Conservation (phyloP, 2,113 vertebrate genomes). For the Oxygymnocypris stewartii region DNA sequence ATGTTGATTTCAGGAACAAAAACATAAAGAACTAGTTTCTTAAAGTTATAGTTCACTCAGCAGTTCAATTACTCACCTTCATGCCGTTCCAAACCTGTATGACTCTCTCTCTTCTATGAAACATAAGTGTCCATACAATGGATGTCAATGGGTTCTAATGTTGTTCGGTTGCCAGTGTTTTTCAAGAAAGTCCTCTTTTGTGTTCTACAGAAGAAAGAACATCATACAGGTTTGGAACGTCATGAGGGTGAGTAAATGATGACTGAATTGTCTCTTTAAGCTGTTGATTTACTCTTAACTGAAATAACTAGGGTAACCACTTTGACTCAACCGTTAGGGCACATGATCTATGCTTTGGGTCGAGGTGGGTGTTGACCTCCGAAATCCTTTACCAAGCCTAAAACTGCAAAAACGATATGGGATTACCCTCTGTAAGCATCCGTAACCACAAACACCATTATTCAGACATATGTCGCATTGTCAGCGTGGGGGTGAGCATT, state of each 20-base stretch:
- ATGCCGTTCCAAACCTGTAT: neutral
- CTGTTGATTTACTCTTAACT: neutral
- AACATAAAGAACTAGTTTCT: neutral
- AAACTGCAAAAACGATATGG: neutral
- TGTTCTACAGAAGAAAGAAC: neutral
- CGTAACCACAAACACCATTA: neutral
- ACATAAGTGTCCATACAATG: neutral
- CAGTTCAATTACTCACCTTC: neutral
- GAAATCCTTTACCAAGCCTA: no score
- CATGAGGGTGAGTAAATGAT: neutral
- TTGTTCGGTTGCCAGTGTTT: neutral
- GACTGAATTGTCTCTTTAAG: neutral
- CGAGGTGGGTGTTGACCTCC: no score
- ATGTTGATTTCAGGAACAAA: neutral
- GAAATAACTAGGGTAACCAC: neutral
- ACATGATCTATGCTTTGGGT: no score
- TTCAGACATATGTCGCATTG: neutral
- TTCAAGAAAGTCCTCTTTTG: neutral
- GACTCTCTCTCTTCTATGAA: neutral
- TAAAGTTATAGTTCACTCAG: neutral
- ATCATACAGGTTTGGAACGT: neutral
- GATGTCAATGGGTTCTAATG: neutral
- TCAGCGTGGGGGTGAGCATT: neutral
- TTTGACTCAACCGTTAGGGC: neutral
- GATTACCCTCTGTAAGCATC: neutral